Conservation (phyloP, 2,797 vertebrate species). For the Enteromius treurensis region DNA sequence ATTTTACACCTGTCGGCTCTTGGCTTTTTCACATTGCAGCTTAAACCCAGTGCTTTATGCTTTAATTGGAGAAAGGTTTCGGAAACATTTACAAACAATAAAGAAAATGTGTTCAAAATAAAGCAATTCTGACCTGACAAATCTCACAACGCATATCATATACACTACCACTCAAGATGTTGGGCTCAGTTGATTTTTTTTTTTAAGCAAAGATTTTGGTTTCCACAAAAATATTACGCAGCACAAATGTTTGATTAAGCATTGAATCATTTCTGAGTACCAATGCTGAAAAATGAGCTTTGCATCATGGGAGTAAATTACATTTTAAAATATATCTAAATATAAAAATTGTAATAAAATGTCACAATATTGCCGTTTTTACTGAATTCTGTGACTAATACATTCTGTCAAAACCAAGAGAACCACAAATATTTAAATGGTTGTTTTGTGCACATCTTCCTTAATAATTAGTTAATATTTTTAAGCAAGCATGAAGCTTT, state of each 20-base stretch:
- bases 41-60: constrained; percentile 89
- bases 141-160: background rate
- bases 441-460: too few relatives aligned
- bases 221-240: background rate
- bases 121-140: background rate
- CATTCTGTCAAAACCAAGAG: too few relatives aligned
- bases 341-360: background rate
- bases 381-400: background rate
- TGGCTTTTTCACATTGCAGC: constrained; percentile 92
- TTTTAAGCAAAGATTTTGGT: background rate
- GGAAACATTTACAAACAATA: background rate
- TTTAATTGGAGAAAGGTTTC: constrained; percentile 10
- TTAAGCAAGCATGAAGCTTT: too few relatives aligned
- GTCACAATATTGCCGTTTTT: background rate
- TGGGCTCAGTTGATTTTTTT: background rate
- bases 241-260: background rate
- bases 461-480: too few relatives aligned
- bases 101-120: background rate
- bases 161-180: background rate
- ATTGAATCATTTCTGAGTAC: background rate
- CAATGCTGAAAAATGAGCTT: background rate
- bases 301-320: background rate
- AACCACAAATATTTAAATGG: too few relatives aligned
- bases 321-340: background rate
- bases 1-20: constrained; percentile 75